Evolutionary conservation across 2,113 vertebrate genomes (phyloP).

Genomic region (Telmatochromis sp.): DNA sequence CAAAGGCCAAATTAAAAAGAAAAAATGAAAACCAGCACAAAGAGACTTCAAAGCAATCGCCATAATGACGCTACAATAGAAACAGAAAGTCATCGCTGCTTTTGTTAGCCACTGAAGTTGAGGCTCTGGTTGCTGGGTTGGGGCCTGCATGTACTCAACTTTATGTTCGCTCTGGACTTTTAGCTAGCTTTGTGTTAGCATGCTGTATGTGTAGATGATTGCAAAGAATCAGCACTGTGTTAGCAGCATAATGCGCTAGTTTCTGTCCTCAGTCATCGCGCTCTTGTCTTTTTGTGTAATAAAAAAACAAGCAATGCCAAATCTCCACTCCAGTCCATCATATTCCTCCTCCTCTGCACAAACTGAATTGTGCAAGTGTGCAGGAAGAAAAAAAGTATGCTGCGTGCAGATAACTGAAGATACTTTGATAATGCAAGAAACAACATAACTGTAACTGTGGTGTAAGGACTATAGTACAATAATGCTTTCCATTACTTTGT

Average conservation of each 20-base stretch:
- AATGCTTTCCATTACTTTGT: not conserved
- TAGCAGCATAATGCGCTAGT: not conserved
- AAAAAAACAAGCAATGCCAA: not conserved
- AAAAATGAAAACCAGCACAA: not conserved
- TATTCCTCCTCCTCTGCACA: not conserved
- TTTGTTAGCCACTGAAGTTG: not conserved
- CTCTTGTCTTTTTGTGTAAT: not conserved
- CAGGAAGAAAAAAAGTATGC: not conserved
- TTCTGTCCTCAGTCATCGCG: not conserved
- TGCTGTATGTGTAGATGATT: not conserved
- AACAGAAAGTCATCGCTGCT: not conserved
- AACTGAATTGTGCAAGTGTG: not conserved
- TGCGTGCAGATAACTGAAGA: not conserved
- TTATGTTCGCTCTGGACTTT: fast-evolving
- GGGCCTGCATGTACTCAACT: not conserved
- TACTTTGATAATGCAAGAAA: not conserved
- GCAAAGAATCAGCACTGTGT: not conserved
- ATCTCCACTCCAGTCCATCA: not conserved
- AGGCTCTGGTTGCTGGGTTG: not conserved
- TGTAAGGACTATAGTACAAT: not conserved
- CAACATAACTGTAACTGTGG: not conserved
- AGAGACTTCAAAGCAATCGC: not conserved
- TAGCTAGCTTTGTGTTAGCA: not conserved
- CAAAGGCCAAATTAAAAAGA: not conserved
- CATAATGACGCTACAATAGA: not conserved